Evolutionary conservation across 2,888 invertebrate species (phyloP).

Genomic region (Zaprionus bogoriensis): DNA sequence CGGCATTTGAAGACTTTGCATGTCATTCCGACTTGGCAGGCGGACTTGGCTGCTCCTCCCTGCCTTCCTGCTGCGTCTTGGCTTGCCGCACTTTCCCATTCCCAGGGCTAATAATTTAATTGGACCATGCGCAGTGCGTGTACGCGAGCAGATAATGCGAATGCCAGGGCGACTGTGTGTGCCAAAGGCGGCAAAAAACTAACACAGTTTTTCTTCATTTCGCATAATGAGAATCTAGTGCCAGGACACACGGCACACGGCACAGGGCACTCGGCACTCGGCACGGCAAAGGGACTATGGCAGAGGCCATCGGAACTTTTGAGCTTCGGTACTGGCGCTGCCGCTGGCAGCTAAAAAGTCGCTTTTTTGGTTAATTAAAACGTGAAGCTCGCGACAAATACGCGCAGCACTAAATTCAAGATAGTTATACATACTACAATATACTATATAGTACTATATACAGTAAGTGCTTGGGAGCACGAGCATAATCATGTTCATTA

Average conservation of each 20-base stretch:
- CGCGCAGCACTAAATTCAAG: constrained; percentile 27
- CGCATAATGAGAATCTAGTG: constrained; percentile 69
- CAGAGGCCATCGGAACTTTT: constrained; percentile 40
- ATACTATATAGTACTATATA: neutral
- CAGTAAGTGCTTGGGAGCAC: constrained; percentile 18
- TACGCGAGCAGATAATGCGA: constrained; percentile 29
- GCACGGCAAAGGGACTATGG: constrained; percentile 36
- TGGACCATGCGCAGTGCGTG: constrained; percentile 71
- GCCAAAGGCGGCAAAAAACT: constrained; percentile 41
- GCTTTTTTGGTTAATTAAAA: constrained; percentile 54
- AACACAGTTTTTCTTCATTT: constrained; percentile 66
- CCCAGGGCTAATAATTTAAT: constrained; percentile 70
- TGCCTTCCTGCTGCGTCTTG: neutral
- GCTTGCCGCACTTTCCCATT: neutral
- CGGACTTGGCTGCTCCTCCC: constrained; percentile 11
- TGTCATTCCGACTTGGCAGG: constrained; percentile 54
- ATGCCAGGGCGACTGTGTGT: no score
- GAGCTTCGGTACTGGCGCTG: no score
- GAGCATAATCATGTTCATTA: constrained; percentile 70
- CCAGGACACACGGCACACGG: constrained; percentile 16
- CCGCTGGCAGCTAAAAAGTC: constrained; percentile 26
- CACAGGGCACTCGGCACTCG: constrained; percentile 15
- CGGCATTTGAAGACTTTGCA: constrained; percentile 52
- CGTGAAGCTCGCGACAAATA: constrained; percentile 31
- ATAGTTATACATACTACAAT: constrained; percentile 5